Evolutionary conservation across 1,140 invertebrate genomes (phyloP).

Genomic region (Drosophila setifemur): DNA sequence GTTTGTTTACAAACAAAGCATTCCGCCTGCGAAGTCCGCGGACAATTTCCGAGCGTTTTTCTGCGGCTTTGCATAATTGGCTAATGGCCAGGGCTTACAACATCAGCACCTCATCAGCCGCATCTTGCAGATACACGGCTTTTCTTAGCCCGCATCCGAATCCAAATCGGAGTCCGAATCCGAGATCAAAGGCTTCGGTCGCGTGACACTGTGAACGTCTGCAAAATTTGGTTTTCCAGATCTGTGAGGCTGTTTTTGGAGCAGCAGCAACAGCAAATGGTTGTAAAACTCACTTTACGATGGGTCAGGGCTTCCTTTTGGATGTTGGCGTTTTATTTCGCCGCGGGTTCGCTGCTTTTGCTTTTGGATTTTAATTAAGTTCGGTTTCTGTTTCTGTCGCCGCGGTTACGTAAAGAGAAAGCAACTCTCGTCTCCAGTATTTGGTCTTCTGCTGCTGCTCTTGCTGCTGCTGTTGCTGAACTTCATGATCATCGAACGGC

Average conservation of each 20-base stretch:
- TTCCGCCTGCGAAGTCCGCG: neutral
- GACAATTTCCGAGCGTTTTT: conserved; percentile 42
- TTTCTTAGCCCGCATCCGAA: neutral
- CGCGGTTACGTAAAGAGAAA: conserved; percentile 75
- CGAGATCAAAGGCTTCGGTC: conserved; percentile 39
- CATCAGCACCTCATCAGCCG: conserved; percentile 44
- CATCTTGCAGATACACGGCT: conserved; percentile 17
- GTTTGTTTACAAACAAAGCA: conserved; percentile 51
- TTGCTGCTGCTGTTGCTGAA: conserved; percentile 39
- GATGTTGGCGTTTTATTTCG: conserved; percentile 49
- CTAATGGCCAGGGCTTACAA: conserved; percentile 62
- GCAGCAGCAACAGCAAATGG: no score
- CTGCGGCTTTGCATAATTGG: conserved; percentile 59
- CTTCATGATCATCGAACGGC: conserved; percentile 78
- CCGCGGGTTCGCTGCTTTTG: conserved; percentile 57
- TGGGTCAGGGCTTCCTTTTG: conserved; percentile 48
- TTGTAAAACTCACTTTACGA: conserved; percentile 32
- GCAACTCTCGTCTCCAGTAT: conserved; percentile 43
- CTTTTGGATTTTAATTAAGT: conserved; percentile 72
- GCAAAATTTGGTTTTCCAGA: neutral
- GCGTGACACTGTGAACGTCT: conserved; percentile 21
- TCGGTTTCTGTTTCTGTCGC: conserved; percentile 68
- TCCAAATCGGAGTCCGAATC: conserved; percentile 9
- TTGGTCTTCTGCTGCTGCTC: conserved; percentile 7
- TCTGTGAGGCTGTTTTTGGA: neutral